Evolutionary conservation across 2,113 vertebrate genomes (phyloP).

Genomic region (Galbula dea): DNA sequence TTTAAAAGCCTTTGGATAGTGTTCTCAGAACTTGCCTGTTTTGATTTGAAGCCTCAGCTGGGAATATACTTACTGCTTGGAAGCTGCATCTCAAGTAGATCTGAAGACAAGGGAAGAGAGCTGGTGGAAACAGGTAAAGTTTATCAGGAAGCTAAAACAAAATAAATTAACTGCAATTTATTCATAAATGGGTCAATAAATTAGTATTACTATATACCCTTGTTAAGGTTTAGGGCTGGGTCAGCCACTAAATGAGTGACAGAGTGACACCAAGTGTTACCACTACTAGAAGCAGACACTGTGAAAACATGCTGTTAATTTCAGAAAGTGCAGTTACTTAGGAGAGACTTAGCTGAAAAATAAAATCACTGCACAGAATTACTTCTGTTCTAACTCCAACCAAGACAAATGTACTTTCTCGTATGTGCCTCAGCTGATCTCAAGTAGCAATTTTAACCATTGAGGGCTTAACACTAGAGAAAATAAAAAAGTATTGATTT

Average conservation of each 20-base stretch:
- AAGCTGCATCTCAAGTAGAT: not conserved
- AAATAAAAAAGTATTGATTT: conserved; percentile 59
- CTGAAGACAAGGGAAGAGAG: not conserved
- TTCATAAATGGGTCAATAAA: not conserved
- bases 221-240: no score
- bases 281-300: no score
- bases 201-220: not conserved
- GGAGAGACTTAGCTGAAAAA: no score
- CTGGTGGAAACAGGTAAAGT: not conserved
- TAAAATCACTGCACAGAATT: no score
- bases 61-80: not conserved
- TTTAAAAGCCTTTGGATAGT: not conserved
- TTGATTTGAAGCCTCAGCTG: not conserved
- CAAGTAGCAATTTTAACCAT: conserved; percentile 27
- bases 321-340: no score
- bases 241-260: no score
- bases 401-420: not conserved
- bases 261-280: no score
- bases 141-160: not conserved
- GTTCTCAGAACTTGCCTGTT: not conserved
- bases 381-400: no score
- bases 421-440: conserved; percentile 23
- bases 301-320: no score
- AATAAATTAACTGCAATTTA: not conserved
- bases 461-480: conserved; percentile 50